Percentiles rank a stretch among this genome's conserved stretches.
Conservation (phyloP, 2,113 vertebrate species). For the Cyprinodon variegatus region DNA sequence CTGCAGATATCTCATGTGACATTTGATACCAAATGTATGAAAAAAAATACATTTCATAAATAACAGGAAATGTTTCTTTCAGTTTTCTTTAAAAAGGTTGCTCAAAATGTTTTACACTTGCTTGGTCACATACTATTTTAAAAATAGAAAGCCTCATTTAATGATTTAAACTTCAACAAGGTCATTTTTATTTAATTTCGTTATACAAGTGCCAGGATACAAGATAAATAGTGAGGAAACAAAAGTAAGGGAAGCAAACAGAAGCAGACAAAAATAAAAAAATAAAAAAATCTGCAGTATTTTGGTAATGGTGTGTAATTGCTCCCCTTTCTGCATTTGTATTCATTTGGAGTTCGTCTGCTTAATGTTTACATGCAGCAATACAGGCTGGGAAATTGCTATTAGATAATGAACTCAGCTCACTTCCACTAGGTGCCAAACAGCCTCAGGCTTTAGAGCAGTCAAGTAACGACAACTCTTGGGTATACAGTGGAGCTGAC, state of each 20-base stretch:
- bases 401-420: slow-evolving; percentile 72
- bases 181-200: background rate
- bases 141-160: slow-evolving; percentile 19
- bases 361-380: slow-evolving; percentile 60
- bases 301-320: slow-evolving; percentile 14
- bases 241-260: background rate
- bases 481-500: slow-evolving; percentile 62
- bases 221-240: slow-evolving; percentile 8
- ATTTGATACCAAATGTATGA: slow-evolving; percentile 68
- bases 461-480: slow-evolving; percentile 72
- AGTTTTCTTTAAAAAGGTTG: background rate
- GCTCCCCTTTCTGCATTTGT: slow-evolving; percentile 5
- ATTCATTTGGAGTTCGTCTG: slow-evolving; percentile 28
- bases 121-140: background rate
- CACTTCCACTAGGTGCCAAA: slow-evolving; percentile 67
- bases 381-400: slow-evolving; percentile 56
- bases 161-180: background rate
- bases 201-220: slow-evolving; percentile 13
- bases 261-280: background rate
- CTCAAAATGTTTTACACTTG: background rate
- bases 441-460: slow-evolving; percentile 66
- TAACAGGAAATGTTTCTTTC: slow-evolving; percentile 7
- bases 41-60: slow-evolving; percentile 11
- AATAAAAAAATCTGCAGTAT: background rate
- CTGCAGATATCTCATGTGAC: slow-evolving; percentile 64